phyloP scores from a whole-genome alignment of 2,797 vertebrate species.

The Crotalus adamanteus region DNA sequence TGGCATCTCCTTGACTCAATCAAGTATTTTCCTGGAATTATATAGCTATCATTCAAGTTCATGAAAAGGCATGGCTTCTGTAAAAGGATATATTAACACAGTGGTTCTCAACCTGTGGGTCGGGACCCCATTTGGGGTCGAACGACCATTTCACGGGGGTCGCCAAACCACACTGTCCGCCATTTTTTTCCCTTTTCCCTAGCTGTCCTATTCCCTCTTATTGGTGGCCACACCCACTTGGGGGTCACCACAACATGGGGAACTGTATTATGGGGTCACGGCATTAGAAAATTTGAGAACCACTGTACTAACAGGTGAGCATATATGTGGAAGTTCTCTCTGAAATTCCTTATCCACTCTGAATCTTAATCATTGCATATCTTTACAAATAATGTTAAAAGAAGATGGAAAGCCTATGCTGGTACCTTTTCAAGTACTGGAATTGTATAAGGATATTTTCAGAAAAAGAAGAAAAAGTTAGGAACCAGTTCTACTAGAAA shows the following conservation, averaged over 20 bases:
- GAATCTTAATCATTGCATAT: neutral
- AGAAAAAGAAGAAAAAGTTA: neutral
- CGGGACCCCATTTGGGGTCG: no score
- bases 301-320: neutral
- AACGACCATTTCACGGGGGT: no score
- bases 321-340: neutral
- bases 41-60: neutral
- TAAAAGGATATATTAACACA: neutral
- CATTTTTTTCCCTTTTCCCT: no score
- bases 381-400: neutral
- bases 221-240: no score
- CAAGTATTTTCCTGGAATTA: neutral
- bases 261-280: no score
- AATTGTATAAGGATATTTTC: neutral
- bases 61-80: neutral
- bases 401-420: neutral
- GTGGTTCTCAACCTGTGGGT: no score
- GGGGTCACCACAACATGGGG: no score
- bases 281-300: no score
- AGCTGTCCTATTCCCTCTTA: no score
- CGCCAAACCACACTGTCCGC: no score
- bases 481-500: neutral
- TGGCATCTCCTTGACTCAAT: neutral
- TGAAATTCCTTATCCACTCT: neutral
- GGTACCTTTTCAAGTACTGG: neutral